These are phyloP conservation scores for Porites australiensis DNA, from an alignment of 64 coral and sea anemone species.

Conservation along the genomic window DNA sequence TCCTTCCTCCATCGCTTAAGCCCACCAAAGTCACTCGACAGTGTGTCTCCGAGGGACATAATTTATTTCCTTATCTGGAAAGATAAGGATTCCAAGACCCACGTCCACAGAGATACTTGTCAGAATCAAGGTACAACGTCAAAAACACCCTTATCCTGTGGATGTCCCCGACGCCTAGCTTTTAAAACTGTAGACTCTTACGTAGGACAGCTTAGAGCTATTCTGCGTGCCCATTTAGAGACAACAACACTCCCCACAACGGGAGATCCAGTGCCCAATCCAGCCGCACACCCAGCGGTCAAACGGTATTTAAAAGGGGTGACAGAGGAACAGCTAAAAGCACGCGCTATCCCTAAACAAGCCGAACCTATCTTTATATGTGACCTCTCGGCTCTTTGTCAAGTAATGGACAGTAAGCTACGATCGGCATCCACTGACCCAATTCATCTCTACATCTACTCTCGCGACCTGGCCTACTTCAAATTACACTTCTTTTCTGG, in stretches of 20 bases:
- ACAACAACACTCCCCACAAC: not conserved
- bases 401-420: not conserved
- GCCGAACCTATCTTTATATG: slow-evolving; percentile 15
- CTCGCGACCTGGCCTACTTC: slow-evolving; percentile 6
- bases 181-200: slow-evolving; percentile 26
- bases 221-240: not conserved
- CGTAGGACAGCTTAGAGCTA: slow-evolving; percentile 17
- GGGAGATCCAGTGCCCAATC: not conserved
- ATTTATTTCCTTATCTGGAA: not conserved
- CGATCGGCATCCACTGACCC: not conserved
- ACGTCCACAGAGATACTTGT: not conserved
- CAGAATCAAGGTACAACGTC: not conserved
- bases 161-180: not conserved
- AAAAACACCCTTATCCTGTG: not conserved
- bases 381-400: not conserved
- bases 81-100: not conserved
- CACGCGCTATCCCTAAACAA: not conserved
- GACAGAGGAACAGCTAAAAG: slow-evolving; percentile 31
- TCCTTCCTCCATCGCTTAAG: not conserved
- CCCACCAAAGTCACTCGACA: not conserved
- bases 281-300: not conserved
- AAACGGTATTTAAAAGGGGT: slow-evolving; percentile 27
- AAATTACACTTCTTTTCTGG: not conserved
- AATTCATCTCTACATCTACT: slow-evolving; percentile 21
- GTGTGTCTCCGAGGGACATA: not conserved